A percentile compares a stretch with the other conserved stretches of the same genome.
Conservation (phyloP, 2,888 invertebrate genomes). For the Nemotelus pantherinus region DNA sequence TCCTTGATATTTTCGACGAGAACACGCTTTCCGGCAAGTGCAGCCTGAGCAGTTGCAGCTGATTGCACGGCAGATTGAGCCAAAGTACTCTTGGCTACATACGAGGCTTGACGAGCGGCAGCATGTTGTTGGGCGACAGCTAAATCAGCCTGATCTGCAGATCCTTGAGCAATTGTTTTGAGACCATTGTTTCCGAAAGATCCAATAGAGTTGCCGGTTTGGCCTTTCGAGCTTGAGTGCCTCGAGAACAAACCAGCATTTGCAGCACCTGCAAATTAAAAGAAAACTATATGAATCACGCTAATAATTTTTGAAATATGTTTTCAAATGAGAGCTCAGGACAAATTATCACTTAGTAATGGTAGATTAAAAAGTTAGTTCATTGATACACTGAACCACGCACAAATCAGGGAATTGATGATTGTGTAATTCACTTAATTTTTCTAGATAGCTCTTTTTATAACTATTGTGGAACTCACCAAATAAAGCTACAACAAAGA, state of each 20-base stretch:
- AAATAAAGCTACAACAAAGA: conserved; percentile 40
- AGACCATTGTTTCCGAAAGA: conserved; percentile 71
- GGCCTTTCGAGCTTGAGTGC: conserved; percentile 2
- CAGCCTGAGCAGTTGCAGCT: conserved; percentile 75
- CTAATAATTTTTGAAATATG: neutral
- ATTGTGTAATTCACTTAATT: too few relatives aligned
- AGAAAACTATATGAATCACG: neutral
- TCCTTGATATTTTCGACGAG: conserved; percentile 76
- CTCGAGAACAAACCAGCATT: conserved; percentile 22
- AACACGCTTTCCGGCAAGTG: conserved; percentile 74
- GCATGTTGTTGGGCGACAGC: conserved; percentile 79
- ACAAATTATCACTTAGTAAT: too few relatives aligned
- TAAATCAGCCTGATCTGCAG: conserved; percentile 80
- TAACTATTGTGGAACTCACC: neutral
- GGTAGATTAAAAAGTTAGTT: too few relatives aligned
- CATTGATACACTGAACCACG: too few relatives aligned
- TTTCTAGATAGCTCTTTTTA: too few relatives aligned
- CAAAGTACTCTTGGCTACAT: conserved; percentile 79
- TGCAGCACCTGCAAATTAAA: conserved; percentile 16
- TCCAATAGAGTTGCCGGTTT: neutral
- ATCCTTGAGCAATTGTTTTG: conserved; percentile 77
- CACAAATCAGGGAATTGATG: too few relatives aligned
- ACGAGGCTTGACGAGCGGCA: conserved; percentile 82
- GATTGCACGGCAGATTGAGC: conserved; percentile 81
- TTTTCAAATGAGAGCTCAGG: too few relatives aligned